Evolutionary conservation across 2,797 vertebrate species (phyloP).

Genomic region (Psittacula echo): DNA sequence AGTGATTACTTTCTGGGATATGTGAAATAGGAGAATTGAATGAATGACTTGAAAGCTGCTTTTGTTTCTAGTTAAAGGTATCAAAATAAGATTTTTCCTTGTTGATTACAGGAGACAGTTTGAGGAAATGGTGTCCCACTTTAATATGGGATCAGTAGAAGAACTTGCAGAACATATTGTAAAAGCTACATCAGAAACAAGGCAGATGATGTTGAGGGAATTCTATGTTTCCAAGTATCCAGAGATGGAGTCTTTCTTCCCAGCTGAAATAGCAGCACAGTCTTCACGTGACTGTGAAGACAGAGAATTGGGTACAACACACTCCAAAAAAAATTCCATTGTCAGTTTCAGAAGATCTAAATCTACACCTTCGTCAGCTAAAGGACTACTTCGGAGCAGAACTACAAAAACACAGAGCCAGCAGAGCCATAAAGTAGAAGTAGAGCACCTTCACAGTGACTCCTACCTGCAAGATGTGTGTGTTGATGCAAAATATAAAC

Average conservation of each 20-base stretch:
- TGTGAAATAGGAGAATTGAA: neutral
- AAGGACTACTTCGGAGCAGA: neutral
- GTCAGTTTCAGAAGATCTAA: neutral
- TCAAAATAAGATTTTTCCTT: slow-evolving; percentile 45
- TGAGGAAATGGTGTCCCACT: slow-evolving; percentile 86
- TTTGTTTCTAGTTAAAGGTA: neutral
- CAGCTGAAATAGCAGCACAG: slow-evolving; percentile 69
- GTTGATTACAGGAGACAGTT: slow-evolving; percentile 87
- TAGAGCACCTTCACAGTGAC: slow-evolving; percentile 20
- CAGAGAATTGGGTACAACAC: neutral
- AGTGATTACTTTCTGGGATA: neutral
- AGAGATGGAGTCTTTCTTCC: slow-evolving; percentile 76
- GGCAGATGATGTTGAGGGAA: slow-evolving; percentile 82
- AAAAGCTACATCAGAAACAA: slow-evolving; percentile 80
- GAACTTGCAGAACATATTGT: slow-evolving; percentile 83
- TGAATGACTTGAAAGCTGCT: neutral
- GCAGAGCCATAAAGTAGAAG: slow-evolving; percentile 21
- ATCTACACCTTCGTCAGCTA: slow-evolving; percentile 24
- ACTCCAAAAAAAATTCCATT: slow-evolving; percentile 13
- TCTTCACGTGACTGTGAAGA: neutral
- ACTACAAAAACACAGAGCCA: neutral
- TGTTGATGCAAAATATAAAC: slow-evolving; percentile 37
- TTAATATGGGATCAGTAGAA: slow-evolving; percentile 78
- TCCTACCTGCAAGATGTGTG: slow-evolving; percentile 1
- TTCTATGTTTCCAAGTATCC: slow-evolving; percentile 84